phyloP scores from a whole-genome alignment of 2,113 vertebrate species.

The Larimichthys polyactis region DNA sequence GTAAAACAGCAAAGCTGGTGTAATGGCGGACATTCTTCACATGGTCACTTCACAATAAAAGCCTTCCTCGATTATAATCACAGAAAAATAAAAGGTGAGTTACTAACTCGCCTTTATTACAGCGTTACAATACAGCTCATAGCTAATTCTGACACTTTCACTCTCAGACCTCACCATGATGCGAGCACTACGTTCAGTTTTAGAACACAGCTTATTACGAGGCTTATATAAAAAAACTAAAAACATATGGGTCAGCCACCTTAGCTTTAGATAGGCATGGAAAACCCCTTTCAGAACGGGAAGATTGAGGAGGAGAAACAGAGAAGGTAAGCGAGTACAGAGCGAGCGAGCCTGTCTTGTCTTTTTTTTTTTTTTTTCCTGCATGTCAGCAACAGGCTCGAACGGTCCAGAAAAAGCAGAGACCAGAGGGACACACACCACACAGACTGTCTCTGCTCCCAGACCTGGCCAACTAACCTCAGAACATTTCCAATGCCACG shows the following conservation, averaged over 20 bases:
- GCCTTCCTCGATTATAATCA: background rate
- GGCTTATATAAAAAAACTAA: background rate
- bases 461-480: constrained; percentile 59
- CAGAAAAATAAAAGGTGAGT: background rate
- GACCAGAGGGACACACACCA: constrained; percentile 46
- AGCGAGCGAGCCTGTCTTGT: constrained; percentile 5
- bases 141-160: background rate
- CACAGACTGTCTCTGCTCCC: constrained; percentile 32
- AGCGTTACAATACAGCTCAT: no score
- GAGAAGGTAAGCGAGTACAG: constrained; percentile 11
- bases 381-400: constrained; percentile 29
- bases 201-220: background rate
- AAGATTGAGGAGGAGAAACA: constrained; percentile 9
- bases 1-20: no score
- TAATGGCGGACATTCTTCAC: no score
- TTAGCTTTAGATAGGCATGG: constrained; percentile 12
- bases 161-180: background rate
- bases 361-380: constrained; percentile 19
- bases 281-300: constrained; percentile 1
- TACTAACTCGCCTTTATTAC: no score
- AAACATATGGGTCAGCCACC: background rate
- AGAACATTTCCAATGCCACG: constrained; percentile 55
- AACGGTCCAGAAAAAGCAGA: constrained; percentile 45
- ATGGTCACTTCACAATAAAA: background rate
- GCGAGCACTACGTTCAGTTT: background rate